phyloP scores from a whole-genome alignment of 2,888 invertebrate genomes.

The Ochlodes sylvanus region DNA sequence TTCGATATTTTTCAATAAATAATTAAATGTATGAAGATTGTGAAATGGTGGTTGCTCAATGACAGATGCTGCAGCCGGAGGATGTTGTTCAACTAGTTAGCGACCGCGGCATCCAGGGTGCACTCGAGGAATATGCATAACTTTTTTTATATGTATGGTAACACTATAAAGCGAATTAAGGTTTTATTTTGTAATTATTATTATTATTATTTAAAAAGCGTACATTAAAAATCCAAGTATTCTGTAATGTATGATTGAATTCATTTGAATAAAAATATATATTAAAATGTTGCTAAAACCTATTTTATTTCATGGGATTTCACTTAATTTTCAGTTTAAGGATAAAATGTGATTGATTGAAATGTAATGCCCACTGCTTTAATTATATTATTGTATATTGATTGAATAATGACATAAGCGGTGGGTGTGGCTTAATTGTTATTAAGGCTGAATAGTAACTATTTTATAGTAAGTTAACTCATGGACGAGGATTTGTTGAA shows the following conservation, averaged over 20 bases:
- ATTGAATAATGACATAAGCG: background rate
- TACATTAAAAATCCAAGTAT: conserved; percentile 81
- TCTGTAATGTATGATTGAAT: conserved; percentile 83
- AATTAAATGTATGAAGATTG: conserved; percentile 46
- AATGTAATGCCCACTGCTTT: background rate
- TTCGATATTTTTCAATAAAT: conserved; percentile 68
- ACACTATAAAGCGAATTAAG: conserved; percentile 75
- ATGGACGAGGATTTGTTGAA: no score
- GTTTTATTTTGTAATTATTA: conserved; percentile 83
- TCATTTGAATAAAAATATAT: conserved; percentile 86
- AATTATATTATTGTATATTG: background rate
- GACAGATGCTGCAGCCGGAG: conserved; percentile 45
- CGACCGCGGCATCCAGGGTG: conserved; percentile 69
- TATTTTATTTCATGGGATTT: conserved; percentile 60
- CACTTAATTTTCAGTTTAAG: background rate
- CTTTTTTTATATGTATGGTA: conserved; percentile 71
- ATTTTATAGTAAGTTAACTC: background rate
- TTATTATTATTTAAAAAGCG: conserved; percentile 81
- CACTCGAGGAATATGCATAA: conserved; percentile 59
- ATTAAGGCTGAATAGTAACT: background rate
- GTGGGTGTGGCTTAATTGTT: background rate
- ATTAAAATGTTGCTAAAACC: conserved; percentile 84
- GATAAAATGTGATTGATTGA: background rate
- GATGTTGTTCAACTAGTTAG: conserved; percentile 61
- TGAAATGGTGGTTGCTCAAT: conserved; percentile 74